phyloP scores from a whole-genome alignment of 2,888 invertebrate genomes.

The Gymnosoma rotundatum region DNA sequence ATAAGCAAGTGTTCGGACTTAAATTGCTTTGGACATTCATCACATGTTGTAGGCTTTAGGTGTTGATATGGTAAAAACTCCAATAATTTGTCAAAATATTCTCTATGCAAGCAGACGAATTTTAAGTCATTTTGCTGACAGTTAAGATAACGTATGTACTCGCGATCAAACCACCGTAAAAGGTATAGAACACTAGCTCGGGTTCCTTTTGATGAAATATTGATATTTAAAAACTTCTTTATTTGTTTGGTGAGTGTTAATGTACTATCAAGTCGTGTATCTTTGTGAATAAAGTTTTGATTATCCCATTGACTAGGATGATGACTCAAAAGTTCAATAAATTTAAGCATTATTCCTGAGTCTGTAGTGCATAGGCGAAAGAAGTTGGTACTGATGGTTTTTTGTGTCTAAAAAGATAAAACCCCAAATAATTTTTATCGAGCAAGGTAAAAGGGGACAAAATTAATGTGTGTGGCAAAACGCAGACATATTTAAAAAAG shows the following conservation, averaged over 20 bases:
- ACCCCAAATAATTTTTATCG: background rate
- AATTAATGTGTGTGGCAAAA: too few relatives aligned
- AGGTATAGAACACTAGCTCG: conserved; percentile 39
- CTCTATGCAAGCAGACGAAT: conserved; percentile 24
- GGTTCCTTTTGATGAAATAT: conserved; percentile 34
- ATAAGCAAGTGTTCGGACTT: conserved; percentile 55
- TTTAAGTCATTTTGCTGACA: conserved; percentile 31
- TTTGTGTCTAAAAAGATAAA: background rate
- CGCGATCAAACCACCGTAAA: conserved; percentile 52
- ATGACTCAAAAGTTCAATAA: conserved; percentile 50
- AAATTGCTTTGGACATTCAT: conserved; percentile 43
- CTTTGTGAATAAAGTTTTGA: conserved; percentile 20
- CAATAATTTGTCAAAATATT: conserved; percentile 47
- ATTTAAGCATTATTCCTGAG: conserved; percentile 36
- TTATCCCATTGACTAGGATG: conserved; percentile 53
- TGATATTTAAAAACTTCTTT: conserved; percentile 14
- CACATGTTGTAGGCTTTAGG: conserved; percentile 40
- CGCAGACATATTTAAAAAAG: too few relatives aligned
- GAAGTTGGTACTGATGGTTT: conserved; percentile 16
- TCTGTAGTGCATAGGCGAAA: conserved; percentile 47
- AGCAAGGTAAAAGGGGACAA: too few relatives aligned
- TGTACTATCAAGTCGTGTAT: conserved; percentile 7
- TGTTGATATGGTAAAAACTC: conserved; percentile 50
- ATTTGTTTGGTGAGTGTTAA: conserved; percentile 3
- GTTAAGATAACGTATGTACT: conserved; percentile 47